Conservation (phyloP, 2,888 invertebrate species). For the Congeria kusceri region DNA sequence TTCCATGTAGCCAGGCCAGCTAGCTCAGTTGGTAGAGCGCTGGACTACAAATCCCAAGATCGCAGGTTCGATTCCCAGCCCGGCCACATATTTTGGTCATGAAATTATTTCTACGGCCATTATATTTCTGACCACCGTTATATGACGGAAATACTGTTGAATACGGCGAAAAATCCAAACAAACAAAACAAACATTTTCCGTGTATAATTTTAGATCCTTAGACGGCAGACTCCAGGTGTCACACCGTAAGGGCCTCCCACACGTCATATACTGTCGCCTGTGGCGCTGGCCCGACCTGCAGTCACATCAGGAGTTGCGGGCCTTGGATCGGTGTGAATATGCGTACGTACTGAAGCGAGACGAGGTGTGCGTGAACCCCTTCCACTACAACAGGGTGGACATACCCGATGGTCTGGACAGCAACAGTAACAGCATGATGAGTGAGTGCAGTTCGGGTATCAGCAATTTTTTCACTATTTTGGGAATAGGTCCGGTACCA, state of each 20-base stretch:
- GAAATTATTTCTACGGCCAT: too few species aligned
- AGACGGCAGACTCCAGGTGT: slow-evolving; percentile 88
- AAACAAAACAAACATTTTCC: too few species aligned
- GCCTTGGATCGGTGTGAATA: slow-evolving; percentile 96
- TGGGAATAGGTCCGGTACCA: too few species aligned
- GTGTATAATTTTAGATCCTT: slow-evolving; percentile 87
- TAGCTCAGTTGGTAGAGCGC: too few species aligned
- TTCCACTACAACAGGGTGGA: slow-evolving; percentile 98
- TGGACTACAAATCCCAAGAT: too few species aligned
- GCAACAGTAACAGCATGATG: slow-evolving; percentile 45
- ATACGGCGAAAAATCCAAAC: too few species aligned
- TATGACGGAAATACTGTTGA: too few species aligned
- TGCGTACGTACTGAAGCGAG: slow-evolving; percentile 95
- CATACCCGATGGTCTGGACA: slow-evolving; percentile 89
- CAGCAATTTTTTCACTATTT: too few species aligned
- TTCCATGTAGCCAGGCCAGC: too few species aligned
- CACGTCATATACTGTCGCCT: slow-evolving; percentile 98
- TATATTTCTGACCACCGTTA: too few species aligned
- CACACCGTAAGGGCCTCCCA: slow-evolving; percentile 96
- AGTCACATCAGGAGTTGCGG: slow-evolving; percentile 97
- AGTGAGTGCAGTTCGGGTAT: slow-evolving; percentile 31
- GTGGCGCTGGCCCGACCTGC: slow-evolving; percentile 99
- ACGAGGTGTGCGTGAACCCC: slow-evolving; percentile 98
- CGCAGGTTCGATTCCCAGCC: too few species aligned
- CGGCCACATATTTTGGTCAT: too few species aligned